phyloP scores from a whole-genome alignment of 2,113 vertebrate species.

The Tiliqua scincoides region DNA sequence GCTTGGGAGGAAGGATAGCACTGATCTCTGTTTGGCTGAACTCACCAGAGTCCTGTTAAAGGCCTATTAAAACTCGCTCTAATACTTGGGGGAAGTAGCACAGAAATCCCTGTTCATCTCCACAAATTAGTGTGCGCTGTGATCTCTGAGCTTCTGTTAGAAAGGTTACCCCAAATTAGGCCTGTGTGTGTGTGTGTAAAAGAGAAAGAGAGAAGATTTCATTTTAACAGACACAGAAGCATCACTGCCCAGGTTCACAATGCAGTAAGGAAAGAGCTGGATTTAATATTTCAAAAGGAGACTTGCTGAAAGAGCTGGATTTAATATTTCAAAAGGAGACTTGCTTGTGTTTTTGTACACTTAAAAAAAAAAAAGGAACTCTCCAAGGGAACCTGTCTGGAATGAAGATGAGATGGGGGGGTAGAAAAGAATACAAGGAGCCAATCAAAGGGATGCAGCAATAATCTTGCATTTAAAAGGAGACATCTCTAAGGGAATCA shows the following conservation, averaged over 20 bases:
- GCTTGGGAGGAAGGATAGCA: constrained; percentile 37
- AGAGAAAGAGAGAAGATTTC: no score
- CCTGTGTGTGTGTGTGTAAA: no score
- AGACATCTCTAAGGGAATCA: background rate
- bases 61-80: constrained; percentile 72
- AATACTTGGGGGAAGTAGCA: constrained; percentile 70
- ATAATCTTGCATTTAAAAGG: background rate
- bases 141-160: constrained; percentile 53
- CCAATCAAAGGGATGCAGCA: background rate
- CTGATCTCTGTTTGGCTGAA: constrained; percentile 63
- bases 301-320: fast-evolving
- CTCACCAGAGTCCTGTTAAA: constrained; percentile 70
- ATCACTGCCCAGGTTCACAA: constrained; percentile 22
- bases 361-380: no score
- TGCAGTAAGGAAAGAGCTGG: fast-evolving
- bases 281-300: constrained; percentile 21
- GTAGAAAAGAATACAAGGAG: background rate
- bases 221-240: constrained; percentile 37
- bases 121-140: constrained; percentile 61
- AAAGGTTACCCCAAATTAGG: constrained; percentile 36
- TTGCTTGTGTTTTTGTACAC: no score
- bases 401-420: no score
- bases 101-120: constrained; percentile 63
- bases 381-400: background rate
- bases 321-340: constrained; percentile 20